phyloP scores from a whole-genome alignment of 2,113 vertebrate species.

The Cyanoderma ruficeps region DNA sequence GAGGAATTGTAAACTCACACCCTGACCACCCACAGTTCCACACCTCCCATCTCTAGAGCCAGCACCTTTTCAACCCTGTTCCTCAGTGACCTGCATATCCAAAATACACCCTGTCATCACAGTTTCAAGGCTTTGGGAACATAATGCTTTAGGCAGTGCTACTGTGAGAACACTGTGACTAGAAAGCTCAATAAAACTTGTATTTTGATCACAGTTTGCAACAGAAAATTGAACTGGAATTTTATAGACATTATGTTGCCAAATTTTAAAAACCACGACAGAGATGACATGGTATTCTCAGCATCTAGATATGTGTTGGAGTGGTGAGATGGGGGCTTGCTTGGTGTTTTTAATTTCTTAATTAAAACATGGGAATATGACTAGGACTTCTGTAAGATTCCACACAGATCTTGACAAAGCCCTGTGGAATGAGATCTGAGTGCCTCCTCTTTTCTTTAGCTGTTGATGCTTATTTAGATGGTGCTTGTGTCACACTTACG shows the following conservation, averaged over 20 bases:
- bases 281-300: fast-evolving
- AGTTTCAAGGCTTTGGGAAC: background rate
- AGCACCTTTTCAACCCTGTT: background rate
- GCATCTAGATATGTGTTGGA: background rate
- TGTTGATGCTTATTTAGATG: background rate
- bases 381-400: background rate
- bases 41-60: background rate
- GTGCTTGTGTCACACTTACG: background rate
- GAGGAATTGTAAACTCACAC: background rate
- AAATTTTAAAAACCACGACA: background rate
- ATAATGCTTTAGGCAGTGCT: background rate
- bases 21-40: background rate
- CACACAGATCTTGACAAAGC: background rate
- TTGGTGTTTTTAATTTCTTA: background rate
- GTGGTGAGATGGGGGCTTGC: background rate
- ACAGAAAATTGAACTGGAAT: background rate
- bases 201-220: background rate
- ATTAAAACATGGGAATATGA: background rate
- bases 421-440: background rate
- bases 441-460: background rate
- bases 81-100: background rate
- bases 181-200: background rate
- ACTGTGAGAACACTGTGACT: background rate
- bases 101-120: background rate
- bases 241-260: background rate